Evolutionary conservation across 2,888 invertebrate species (phyloP), one percentile per base, ranked within the genome.

Genomic region (Sminthurinus aureus): DNA sequence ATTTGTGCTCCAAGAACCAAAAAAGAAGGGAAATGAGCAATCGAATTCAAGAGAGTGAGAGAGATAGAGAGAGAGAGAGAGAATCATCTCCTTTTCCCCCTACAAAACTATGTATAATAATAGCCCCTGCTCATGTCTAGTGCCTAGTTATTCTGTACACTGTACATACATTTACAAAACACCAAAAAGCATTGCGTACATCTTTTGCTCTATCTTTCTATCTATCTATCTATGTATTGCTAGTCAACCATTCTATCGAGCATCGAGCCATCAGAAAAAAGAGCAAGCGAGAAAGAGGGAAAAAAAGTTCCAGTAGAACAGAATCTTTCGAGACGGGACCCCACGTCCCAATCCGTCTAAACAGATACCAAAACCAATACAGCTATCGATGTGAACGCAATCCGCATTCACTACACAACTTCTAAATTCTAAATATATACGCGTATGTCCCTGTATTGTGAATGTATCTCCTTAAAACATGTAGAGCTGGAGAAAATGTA

Each of bases 11-110:
- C 74, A 80, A 67, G 82, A 79, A 77, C 26, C 74, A 80, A 67
- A 79, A 79, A 77, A 74, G 78, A 75, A 84, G 81, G 84, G 84
- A 84, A 84, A 84, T 84, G 84, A 84, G 84, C 84, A 84, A 84
- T 84, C 82, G 75, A 82, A 82, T 76, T 52, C 20, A 76, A 38
- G 38, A 38, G 50, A 75, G n/a, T 50, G 75, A 38, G 50, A 75
- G 75, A 75, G 38, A 6, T 4, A 38, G 6, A 38, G 38, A 73
- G 24, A 73, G 13, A 73, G 24, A 73, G 18, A 18, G 26, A 22
- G 24, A 50, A 18, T 22, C 52, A 24, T 26, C 20, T 13, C 3
- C 8, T 24, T 22, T 11, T 15, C 12, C 52, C 76, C n/a, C 58
- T 75, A 75, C 52, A 50, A 75, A 51, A 76, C 52, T 51, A 50